Percentiles rank a stretch among this genome's conserved stretches.
phyloP scores from a whole-genome alignment of 2,888 invertebrate species.

The Aporophyla lueneburgensis region DNA sequence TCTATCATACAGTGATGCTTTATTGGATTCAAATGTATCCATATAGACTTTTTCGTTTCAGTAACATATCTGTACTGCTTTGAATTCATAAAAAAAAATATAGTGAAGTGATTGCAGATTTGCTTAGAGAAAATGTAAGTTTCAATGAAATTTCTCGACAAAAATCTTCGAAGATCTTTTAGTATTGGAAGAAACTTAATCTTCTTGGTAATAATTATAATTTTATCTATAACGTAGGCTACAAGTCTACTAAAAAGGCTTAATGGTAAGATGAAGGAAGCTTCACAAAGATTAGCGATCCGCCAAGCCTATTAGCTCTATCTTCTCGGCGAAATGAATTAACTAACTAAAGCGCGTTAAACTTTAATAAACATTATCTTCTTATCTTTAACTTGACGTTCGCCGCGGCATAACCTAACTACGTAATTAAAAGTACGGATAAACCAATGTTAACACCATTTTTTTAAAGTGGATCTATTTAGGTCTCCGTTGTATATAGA shows the following conservation, averaged over 20 bases:
- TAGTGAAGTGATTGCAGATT: neutral
- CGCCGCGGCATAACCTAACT: neutral
- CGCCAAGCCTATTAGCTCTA: slow-evolving; percentile 10
- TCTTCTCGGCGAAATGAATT: slow-evolving; percentile 4
- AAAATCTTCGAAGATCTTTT: neutral
- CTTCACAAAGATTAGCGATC: slow-evolving; percentile 14
- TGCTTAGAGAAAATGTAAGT: neutral
- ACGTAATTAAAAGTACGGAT: neutral
- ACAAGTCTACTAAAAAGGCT: neutral
- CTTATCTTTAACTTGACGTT: slow-evolving; percentile 21
- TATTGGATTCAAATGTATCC: neutral
- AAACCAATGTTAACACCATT: neutral
- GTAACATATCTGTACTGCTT: neutral
- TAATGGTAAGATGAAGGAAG: neutral
- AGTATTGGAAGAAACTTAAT: neutral
- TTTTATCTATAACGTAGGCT: neutral
- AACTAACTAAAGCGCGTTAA: slow-evolving; percentile 17
- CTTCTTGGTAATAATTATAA: neutral
- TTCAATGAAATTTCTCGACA: neutral
- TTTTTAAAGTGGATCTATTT: neutral
- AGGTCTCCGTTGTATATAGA: neutral
- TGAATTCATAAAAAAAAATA: neutral
- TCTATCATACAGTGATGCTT: neutral
- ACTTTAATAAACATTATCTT: slow-evolving; percentile 28
- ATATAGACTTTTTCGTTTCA: neutral